Evolutionary conservation across 2,113 vertebrate species (phyloP).

Genomic region (Sylvia atricapilla): DNA sequence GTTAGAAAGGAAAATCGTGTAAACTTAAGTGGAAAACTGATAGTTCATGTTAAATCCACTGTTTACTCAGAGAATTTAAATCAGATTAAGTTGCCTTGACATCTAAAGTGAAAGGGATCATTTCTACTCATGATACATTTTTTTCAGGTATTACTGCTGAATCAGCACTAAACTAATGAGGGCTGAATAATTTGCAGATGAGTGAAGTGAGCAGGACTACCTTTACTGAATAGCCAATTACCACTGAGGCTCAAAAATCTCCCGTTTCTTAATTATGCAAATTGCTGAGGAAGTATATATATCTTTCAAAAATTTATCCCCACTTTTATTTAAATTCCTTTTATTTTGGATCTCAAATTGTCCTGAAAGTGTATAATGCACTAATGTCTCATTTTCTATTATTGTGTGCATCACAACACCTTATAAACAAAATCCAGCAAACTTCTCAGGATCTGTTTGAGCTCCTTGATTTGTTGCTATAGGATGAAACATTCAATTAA

Average conservation of each 20-base stretch:
- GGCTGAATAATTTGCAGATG: not conserved
- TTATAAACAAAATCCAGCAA: not conserved
- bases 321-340: not conserved
- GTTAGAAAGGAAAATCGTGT: not conserved
- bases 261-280: not conserved
- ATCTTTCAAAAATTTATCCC: not conserved
- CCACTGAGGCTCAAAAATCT: not conserved
- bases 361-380: not conserved
- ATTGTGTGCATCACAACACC: not conserved
- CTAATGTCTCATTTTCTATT: not conserved
- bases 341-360: not conserved
- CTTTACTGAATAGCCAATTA: conserved; percentile 23
- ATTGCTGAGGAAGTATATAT: not conserved
- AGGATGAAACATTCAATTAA: not conserved
- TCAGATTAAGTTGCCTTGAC: not conserved
- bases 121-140: not conserved
- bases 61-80: not conserved
- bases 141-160: not conserved
- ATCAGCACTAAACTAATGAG: conserved; percentile 34
- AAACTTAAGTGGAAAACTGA: not conserved
- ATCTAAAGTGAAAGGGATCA: not conserved
- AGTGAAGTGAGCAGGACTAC: not conserved
- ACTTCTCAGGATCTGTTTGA: not conserved
- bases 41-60: not conserved
- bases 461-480: not conserved